Evolutionary conservation across 2,888 invertebrate species (phyloP).

Genomic region (Myathropa florea): DNA sequence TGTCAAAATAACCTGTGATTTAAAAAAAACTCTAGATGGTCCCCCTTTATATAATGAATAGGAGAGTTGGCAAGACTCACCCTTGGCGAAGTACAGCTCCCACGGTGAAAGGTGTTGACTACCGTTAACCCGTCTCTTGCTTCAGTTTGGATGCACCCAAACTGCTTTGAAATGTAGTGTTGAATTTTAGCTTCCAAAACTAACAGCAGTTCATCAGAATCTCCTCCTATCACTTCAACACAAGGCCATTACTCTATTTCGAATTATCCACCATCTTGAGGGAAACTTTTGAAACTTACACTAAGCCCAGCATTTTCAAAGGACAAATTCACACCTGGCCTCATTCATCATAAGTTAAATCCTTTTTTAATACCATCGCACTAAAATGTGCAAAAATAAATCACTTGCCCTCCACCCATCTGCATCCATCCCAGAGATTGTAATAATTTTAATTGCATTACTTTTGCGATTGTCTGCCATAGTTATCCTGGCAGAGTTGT

Average conservation of each 20-base stretch:
- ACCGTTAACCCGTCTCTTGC: no score
- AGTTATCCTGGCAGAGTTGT: background rate
- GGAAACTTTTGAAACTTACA: background rate
- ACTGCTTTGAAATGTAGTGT: no score
- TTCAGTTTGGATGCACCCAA: no score
- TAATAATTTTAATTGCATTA: conserved; percentile 52
- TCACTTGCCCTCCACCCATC: background rate
- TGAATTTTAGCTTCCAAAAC: no score
- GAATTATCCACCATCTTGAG: background rate
- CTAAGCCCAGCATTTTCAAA: background rate
- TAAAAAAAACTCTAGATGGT: no score
- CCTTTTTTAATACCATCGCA: background rate
- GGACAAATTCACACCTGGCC: background rate
- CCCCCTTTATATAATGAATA: no score
- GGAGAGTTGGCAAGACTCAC: no score
- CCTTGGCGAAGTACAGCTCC: no score
- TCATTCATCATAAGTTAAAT: background rate
- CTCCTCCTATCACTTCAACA: no score
- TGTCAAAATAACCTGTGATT: no score
- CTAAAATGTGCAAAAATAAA: background rate
- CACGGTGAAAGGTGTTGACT: no score
- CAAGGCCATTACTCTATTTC: background rate
- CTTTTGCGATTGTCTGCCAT: background rate
- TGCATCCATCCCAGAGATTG: background rate
- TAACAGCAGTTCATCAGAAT: background rate